Base-by-base conservation (phyloP, 1,140 invertebrate genomes). In the Scaptodrosophila lebanonensis region DNA sequence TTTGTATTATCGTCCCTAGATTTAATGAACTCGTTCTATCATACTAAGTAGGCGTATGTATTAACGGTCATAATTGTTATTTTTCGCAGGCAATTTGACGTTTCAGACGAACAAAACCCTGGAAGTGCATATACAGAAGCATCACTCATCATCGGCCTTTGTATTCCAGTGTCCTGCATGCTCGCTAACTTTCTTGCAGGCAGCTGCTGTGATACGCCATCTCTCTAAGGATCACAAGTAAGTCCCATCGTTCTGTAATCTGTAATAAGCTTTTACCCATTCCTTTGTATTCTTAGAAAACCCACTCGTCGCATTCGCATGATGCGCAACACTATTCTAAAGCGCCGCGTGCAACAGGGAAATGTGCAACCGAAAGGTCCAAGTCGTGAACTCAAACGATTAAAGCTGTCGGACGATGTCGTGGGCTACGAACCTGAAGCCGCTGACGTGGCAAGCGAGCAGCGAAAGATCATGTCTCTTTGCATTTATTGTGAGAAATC, bases 201-300 rank as follows among this genome's bases (percentile, higher is more conserved):
- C 90, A 0, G 93, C 91, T 89, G 90, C 91, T 66, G 92, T 93
- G 3, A 91, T 92, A 68, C 88, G 92, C n/a, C 93, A 93, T 88
- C 87, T 93, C 5, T 90, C 90, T 47, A 93, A 92, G 89, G 90
- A 92, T 73, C 91, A 92, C 82, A 88, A 89, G 90, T 90, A 86
- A 51, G 68, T 83, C 32, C 3, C 8, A 7, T 5, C 33, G 3
- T 12, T 25, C 17, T 2, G 8, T 43, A 2, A 47, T 47, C 13
- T 40, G 1, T 11, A 27, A 3, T 38, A 7, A 16, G 11, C 8
- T 25, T 39, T 25, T 2, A 32, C 18, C n/a, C 17, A 29, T 13
- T 12, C 13, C 16, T 38, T 43, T 16, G 22, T 44, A 45, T 15
- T 27, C 1, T 32, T 30, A 86, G 85, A 16, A 86, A 86, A 70